phyloP scores from a whole-genome alignment of 2,888 invertebrate species.

The Diploptera punctata region DNA sequence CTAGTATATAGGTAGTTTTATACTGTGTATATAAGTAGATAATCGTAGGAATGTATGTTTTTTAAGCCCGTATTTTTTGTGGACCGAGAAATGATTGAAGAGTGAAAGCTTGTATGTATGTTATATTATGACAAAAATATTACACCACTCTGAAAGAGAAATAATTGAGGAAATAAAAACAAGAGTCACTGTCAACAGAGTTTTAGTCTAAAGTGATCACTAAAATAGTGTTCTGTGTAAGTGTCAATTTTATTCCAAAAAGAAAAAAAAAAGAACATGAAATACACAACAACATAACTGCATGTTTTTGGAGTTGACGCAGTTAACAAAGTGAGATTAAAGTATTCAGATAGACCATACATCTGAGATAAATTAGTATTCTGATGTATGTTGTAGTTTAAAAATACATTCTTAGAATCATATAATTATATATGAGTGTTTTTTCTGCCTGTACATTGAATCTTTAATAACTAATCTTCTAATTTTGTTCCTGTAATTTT shows the following conservation, averaged over 20 bases:
- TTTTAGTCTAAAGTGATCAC: not conserved
- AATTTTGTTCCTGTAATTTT: conserved; percentile 39
- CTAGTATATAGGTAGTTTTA: conserved; percentile 27
- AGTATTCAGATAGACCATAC: conserved; percentile 56
- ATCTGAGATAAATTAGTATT: conserved; percentile 53
- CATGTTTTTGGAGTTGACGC: conserved; percentile 57
- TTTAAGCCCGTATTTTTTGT: conserved; percentile 19
- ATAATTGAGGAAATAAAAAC: not conserved
- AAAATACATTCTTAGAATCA: conserved; percentile 33
- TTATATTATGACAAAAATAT: not conserved
- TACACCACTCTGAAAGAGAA: not conserved
- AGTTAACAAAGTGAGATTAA: conserved; percentile 62
- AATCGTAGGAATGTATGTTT: conserved; percentile 45
- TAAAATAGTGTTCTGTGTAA: not conserved
- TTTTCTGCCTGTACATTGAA: conserved; percentile 50
- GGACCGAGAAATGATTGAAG: conserved; percentile 1
- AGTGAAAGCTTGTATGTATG: conserved; percentile 9
- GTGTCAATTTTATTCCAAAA: conserved; percentile 20
- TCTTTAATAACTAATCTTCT: conserved; percentile 46
- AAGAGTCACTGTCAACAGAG: not conserved
- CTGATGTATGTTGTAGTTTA: conserved; percentile 33
- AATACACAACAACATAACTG: conserved; percentile 48
- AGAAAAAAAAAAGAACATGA: no score
- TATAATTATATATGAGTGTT: conserved; percentile 49
- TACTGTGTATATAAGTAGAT: conserved; percentile 23